Base-by-base conservation (phyloP, 2,888 invertebrate species). In the Cetonia aurata region DNA sequence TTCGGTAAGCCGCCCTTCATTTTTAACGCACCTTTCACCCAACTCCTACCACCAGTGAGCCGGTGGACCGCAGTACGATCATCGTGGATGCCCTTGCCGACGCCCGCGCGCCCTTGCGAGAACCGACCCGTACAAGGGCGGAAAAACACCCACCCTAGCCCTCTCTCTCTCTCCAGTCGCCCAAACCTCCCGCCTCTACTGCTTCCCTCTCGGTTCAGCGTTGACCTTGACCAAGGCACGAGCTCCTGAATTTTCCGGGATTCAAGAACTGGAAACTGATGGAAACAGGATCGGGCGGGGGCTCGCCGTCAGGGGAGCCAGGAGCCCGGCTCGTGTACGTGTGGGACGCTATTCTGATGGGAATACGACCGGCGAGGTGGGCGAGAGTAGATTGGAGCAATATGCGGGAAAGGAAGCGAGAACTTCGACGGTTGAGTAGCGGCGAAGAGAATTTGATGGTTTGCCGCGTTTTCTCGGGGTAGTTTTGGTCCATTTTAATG, bases 141-240 rank as follows among this genome's bases (percentile, higher is more conserved):
- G 57, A 41, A 57, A 57, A 57, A 57, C 19, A 19, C 17, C 42
- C 42, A 57, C 42, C 57, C 57, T 15, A 37, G 25, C n/a, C 57
- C 42, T 42, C 42, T 42, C 42, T 42, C 42, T 42, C 57, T 8
- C 37, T 37, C 37, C 37, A 37, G 1, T 10, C 8, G 37, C 10
- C 37, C 8, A 37, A 37, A 57, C 42, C 57, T 44, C 42, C 42
- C 41, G 42, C 57, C 42, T 57, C 56, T 55, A 33, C 57, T 42
- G 42, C 41, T 57, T 42, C 37, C 37, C 37, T 37, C 6, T 37
- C 37, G 37, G 10, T 4, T 37, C 10, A 8, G 6, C 37, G 52
- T 53, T 76, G 79, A 76, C 80, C 80, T 80, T 80, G 80, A 80
- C 80, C 80, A 68, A 79, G 76, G 76, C 80, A 78, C 79, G 79